phyloP scores from a whole-genome alignment of 1,140 invertebrate species.

The Agrypnia vestita region DNA sequence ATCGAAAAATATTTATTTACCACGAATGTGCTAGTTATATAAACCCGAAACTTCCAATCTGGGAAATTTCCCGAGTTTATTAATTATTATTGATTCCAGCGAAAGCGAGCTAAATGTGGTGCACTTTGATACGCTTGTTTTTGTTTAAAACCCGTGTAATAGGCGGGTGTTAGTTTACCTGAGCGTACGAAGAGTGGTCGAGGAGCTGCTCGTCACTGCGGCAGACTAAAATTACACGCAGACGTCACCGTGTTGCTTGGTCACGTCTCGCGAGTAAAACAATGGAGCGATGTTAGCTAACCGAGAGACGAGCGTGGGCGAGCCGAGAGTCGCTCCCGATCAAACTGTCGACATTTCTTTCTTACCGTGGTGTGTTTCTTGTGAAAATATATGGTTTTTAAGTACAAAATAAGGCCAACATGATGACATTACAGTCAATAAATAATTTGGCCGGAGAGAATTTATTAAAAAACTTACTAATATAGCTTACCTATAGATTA shows the following conservation, averaged over 20 bases:
- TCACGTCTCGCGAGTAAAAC: constrained; percentile 52
- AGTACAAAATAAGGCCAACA: no score
- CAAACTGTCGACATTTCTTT: constrained; percentile 26
- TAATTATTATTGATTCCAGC: no score
- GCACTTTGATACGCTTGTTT: constrained; percentile 25
- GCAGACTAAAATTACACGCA: constrained; percentile 42
- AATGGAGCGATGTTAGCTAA: constrained; percentile 48
- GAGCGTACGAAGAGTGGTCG: background rate
- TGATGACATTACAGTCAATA: no score
- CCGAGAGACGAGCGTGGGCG: constrained; percentile 48
- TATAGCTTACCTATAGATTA: no score
- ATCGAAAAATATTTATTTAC: no score
- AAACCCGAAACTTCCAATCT: no score
- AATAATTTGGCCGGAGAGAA: no score
- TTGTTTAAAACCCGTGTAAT: constrained; percentile 15
- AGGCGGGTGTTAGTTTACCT: constrained; percentile 15
- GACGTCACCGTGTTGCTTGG: constrained; percentile 46
- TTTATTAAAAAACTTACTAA: no score
- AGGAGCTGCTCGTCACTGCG: background rate
- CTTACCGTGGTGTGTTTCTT: background rate
- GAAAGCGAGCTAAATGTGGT: background rate
- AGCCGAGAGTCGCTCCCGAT: constrained; percentile 40
- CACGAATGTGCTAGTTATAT: no score
- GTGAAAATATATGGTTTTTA: no score
- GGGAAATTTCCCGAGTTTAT: no score